phyloP scores from a whole-genome alignment of 2,888 invertebrate genomes.

The Abrostola triplasia region DNA sequence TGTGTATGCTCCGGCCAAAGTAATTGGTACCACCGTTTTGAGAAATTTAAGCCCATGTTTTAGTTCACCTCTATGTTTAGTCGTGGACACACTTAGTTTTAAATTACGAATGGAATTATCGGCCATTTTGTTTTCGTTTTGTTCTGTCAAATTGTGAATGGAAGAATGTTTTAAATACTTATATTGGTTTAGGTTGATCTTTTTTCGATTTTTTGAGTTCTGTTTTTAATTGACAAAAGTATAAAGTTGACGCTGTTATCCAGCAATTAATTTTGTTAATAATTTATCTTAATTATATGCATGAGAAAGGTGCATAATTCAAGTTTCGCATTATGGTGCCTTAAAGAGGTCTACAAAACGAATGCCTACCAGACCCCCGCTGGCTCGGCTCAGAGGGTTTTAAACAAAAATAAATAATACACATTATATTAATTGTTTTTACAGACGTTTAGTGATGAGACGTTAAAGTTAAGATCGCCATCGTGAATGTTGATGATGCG shows the following conservation, averaged over 20 bases:
- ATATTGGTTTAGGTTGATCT: no score
- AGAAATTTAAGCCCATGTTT: constrained; percentile 44
- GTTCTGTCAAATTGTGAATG: constrained; percentile 2
- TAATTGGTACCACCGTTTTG: constrained; percentile 57
- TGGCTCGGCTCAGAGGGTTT: constrained; percentile 36
- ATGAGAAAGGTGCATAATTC: constrained; percentile 46
- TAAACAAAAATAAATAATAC: constrained; percentile 43
- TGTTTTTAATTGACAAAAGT: neutral
- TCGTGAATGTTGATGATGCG: neutral
- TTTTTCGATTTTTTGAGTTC: neutral
- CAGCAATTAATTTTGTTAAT: constrained; percentile 37
- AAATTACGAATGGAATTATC: constrained; percentile 19
- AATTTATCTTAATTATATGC: constrained; percentile 56
- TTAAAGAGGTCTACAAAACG: constrained; percentile 30
- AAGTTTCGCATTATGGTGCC: constrained; percentile 50
- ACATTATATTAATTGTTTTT: constrained; percentile 50
- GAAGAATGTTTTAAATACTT: no score
- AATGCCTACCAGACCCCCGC: constrained; percentile 46
- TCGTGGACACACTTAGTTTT: constrained; percentile 32
- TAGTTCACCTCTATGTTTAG: constrained; percentile 38
- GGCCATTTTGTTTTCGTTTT: constrained; percentile 24
- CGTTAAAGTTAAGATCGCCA: constrained; percentile 29
- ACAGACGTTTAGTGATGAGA: constrained; percentile 28
- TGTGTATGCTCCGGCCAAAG: constrained; percentile 53
- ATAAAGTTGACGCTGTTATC: constrained; percentile 14